Percentiles rank a stretch among this genome's conserved stretches.
These are phyloP conservation scores for Mormyrus iriodes DNA, from an alignment of 2,113 vertebrate species.

Conservation along the genomic window DNA sequence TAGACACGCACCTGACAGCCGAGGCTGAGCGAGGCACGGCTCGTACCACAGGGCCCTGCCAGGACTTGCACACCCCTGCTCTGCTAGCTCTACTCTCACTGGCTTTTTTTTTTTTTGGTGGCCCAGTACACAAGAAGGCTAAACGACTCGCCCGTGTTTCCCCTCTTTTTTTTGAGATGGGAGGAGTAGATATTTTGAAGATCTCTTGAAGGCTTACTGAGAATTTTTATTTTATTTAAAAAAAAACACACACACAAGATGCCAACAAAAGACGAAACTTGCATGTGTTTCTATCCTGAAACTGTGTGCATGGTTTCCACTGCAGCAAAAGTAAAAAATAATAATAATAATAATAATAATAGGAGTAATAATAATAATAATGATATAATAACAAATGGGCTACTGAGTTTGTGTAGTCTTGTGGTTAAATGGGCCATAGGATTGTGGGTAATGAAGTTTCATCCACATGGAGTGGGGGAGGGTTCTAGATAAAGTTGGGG, in stretches of 20 bases:
- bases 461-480: slow-evolving; percentile 40
- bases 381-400: slow-evolving; percentile 38
- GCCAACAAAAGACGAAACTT: slow-evolving; percentile 55
- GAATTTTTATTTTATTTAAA: slow-evolving; percentile 49
- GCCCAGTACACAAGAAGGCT: slow-evolving; percentile 66
- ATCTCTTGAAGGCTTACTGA: slow-evolving; percentile 71
- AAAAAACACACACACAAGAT: too few relatives aligned
- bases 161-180: slow-evolving; percentile 33
- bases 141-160: slow-evolving; percentile 27
- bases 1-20: not conserved
- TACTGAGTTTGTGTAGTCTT: slow-evolving; percentile 41
- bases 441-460: slow-evolving; percentile 38
- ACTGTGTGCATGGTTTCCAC: slow-evolving; percentile 72
- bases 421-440: slow-evolving; percentile 41
- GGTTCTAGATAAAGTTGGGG: slow-evolving; percentile 72
- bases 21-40: not conserved
- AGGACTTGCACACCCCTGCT: not conserved
- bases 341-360: not conserved
- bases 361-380: not conserved
- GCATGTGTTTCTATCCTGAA: slow-evolving; percentile 68
- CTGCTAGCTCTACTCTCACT: slow-evolving; percentile 42
- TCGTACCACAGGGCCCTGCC: not conserved
- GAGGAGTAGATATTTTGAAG: slow-evolving; percentile 27
- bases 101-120: slow-evolving; percentile 61
- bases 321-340: slow-evolving; percentile 71